Conservation (phyloP, 2,888 invertebrate species). For the Bhutanitis thaidina region DNA sequence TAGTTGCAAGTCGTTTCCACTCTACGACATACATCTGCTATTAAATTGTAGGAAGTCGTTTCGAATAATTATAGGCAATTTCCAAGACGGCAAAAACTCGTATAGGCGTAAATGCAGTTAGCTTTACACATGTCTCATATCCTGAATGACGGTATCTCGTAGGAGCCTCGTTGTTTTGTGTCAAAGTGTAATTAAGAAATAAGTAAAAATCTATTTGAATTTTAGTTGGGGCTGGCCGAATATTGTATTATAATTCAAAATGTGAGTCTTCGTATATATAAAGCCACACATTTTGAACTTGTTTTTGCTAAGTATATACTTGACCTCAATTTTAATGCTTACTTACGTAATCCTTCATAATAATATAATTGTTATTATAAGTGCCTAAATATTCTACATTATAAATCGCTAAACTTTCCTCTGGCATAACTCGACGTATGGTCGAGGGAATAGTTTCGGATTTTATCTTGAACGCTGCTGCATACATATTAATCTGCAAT, state of each 20-base stretch:
- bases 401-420: conserved; percentile 12
- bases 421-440: conserved; percentile 22
- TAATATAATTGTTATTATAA: conserved; percentile 2
- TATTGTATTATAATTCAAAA: no score
- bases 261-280: no score
- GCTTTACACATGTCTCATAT: conserved; percentile 29
- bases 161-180: no score
- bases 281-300: no score
- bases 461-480: conserved; percentile 29
- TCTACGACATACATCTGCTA: conserved; percentile 36
- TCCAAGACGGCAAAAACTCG: conserved; percentile 46
- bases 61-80: conserved; percentile 52
- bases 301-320: no score
- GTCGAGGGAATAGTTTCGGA: conserved; percentile 14
- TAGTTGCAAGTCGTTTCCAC: conserved; percentile 24
- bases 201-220: no score
- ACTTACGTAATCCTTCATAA: conserved; percentile 1
- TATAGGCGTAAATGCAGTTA: conserved; percentile 30
- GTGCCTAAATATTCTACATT: conserved; percentile 18
- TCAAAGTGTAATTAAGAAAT: no score
- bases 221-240: no score
- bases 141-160: background rate
- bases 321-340: conserved; percentile 13
- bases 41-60: conserved; percentile 51
- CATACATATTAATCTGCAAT: conserved; percentile 26